These are phyloP conservation scores for Heliconius aoede DNA, from an alignment of 2,888 invertebrate species.

Conservation along the genomic window DNA sequence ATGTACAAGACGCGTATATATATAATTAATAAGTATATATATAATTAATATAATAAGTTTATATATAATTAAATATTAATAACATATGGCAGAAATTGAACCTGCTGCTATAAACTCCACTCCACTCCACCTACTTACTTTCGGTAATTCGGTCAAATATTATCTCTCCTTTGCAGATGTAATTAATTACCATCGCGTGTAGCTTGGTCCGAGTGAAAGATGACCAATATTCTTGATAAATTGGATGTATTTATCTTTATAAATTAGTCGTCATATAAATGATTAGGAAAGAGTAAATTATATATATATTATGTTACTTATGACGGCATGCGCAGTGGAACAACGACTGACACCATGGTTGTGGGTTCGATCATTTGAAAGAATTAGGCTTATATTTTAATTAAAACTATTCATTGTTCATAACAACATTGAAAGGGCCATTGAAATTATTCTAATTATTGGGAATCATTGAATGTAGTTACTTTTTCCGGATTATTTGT, in stretches of 20 bases:
- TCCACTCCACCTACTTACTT: too few species aligned
- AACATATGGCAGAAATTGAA: not conserved
- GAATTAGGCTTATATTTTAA: not conserved
- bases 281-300: not conserved
- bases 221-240: constrained; percentile 24
- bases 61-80: too few species aligned
- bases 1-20: too few species aligned
- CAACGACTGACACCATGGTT: not conserved
- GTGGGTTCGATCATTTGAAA: not conserved
- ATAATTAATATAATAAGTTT: too few species aligned
- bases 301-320: not conserved
- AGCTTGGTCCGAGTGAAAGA: constrained; percentile 12
- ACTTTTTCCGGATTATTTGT: too few species aligned
- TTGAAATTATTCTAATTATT: too few species aligned
- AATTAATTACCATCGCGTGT: constrained; percentile 29
- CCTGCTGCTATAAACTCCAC: not conserved
- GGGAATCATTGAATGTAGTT: too few species aligned
- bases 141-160: not conserved
- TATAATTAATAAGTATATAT: too few species aligned
- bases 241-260: constrained; percentile 10
- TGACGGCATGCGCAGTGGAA: not conserved
- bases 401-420: too few species aligned
- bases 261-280: constrained; percentile 7
- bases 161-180: constrained; percentile 16
- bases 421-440: too few species aligned